Percentiles rank a stretch among this genome's conserved stretches.
Evolutionary conservation across 2,113 vertebrate species (phyloP).

Genomic region (Tachuris rubrigastra): DNA sequence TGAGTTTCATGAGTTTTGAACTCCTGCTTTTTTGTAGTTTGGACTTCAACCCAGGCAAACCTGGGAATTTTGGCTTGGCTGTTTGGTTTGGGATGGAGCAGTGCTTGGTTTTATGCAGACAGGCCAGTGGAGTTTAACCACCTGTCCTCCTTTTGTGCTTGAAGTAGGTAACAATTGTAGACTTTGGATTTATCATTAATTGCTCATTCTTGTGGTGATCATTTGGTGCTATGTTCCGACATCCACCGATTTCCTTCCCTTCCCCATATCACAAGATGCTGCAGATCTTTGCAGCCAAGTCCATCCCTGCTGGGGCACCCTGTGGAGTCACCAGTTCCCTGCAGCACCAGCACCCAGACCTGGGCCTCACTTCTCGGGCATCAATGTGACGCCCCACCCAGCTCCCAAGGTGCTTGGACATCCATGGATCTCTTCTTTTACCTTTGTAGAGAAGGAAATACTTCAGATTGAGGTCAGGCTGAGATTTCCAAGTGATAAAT

Average conservation of each 20-base stretch:
- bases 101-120: accelerated
- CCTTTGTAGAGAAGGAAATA: neutral
- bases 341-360: accelerated
- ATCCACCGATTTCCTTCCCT: neutral
- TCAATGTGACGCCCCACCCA: neutral
- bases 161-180: neutral
- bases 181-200: neutral
- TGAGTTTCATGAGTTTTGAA: neutral
- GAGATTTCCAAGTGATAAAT: neutral
- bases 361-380: neutral
- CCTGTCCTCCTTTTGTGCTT: neutral
- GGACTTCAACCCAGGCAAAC: neutral
- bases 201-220: accelerated
- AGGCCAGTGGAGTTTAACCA: neutral
- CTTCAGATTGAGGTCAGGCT: neutral
- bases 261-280: neutral
- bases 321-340: accelerated
- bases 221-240: accelerated
- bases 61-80: neutral
- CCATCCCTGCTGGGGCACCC: neutral
- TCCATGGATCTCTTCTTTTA: neutral
- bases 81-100: accelerated
- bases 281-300: neutral
- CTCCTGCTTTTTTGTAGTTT: neutral
- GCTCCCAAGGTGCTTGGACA: neutral